A percentile compares a stretch with the other conserved stretches of the same genome.
Evolutionary conservation across 2,113 vertebrate species (phyloP).

Genomic region (Orthonyx spaldingii): DNA sequence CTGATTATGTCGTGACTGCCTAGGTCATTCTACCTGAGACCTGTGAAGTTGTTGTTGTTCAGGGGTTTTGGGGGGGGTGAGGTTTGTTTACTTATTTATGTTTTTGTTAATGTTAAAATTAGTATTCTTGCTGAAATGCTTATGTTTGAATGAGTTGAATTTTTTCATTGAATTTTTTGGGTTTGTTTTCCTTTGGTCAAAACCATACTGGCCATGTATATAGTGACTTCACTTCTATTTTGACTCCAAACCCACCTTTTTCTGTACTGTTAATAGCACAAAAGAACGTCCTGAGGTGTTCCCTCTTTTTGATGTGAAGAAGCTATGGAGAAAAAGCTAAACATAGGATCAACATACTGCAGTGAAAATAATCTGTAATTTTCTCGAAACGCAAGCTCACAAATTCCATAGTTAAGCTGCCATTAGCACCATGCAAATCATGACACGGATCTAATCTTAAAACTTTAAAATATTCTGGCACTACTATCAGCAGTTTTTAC

Average conservation of each 20-base stretch:
- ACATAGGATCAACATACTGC: background rate
- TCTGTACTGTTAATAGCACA: background rate
- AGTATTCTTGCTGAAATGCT: background rate
- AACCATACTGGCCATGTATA: accelerated
- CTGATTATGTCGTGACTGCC: background rate
- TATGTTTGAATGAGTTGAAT: background rate
- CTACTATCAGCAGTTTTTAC: background rate
- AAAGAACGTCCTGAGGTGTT: background rate
- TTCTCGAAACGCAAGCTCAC: background rate
- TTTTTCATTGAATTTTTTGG: background rate
- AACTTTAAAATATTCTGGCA: background rate
- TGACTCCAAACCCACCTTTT: background rate
- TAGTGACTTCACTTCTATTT: background rate
- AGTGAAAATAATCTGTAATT: background rate
- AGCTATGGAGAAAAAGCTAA: background rate
- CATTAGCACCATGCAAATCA: background rate
- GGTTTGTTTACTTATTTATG: background rate
- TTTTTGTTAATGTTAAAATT: background rate
- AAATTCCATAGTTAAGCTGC: background rate
- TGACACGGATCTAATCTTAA: background rate
- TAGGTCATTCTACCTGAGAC: background rate
- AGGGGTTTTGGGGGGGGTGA: accelerated
- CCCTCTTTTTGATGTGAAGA: background rate
- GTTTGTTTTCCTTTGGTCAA: background rate
- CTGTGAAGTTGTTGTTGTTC: background rate